A percentile compares a stretch with the other conserved stretches of the same genome.
Conservation (phyloP, 2,797 vertebrate genomes). For the Falco rusticolus region DNA sequence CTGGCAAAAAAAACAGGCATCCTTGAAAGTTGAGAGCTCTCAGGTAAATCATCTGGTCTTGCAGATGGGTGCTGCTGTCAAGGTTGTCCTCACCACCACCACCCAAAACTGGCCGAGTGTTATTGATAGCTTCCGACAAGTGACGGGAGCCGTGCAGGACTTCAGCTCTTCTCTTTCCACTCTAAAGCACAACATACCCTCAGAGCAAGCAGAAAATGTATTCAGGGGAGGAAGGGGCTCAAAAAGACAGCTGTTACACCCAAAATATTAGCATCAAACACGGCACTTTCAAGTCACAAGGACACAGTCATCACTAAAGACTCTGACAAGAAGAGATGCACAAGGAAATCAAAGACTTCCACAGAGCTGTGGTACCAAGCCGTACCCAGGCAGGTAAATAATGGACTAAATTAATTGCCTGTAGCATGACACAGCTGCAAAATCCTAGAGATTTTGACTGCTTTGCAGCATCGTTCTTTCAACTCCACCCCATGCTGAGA, state of each 20-base stretch:
- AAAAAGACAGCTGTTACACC: background rate
- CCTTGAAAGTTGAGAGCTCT: background rate
- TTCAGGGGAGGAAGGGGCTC: background rate
- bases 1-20: background rate
- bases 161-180: background rate
- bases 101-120: background rate
- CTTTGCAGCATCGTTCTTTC: background rate
- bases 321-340: background rate
- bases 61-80: background rate
- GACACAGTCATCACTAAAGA: background rate
- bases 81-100: background rate
- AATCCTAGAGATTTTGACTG: slow-evolving; percentile 7
- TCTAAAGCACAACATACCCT: background rate
- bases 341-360: slow-evolving; percentile 4
- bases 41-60: background rate
- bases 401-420: slow-evolving; percentile 4
- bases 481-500: slow-evolving; percentile 25
- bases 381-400: background rate
- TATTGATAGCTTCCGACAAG: background rate
- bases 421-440: background rate
- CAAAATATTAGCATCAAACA: background rate
- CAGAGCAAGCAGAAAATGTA: background rate
- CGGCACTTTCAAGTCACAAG: background rate
- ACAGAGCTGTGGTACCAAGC: background rate
- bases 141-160: background rate